Evolutionary conservation across 2,888 invertebrate species (phyloP), one percentile per base, ranked within the genome.

Genomic region (Caenorhabditis becei): DNA sequence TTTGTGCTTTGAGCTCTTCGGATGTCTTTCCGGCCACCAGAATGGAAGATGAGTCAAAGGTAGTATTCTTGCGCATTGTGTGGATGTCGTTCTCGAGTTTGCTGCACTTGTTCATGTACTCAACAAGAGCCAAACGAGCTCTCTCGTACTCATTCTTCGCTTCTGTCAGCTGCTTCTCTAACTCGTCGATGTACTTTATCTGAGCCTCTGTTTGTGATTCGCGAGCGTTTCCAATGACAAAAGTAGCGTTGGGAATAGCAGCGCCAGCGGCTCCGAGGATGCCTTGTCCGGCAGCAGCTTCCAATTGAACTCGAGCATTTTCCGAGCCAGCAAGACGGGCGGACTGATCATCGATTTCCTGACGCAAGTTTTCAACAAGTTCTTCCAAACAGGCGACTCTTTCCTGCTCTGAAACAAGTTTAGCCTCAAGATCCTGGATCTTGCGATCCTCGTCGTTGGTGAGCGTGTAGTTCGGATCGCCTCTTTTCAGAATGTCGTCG

Each of bases 101-200:
- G 41, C 67, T 81, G 41, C 71, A 71, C n/a, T 32, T n/a, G 20
- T 81, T 81, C 80, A 81, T 81, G 58, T 81, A 81, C 28, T 71
- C 65, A 16, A 77, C 63, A 11, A 70, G 65, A 1, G 66, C 75
- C 28, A 44, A 24, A 18, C 63, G 62, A 10, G 47, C 62, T 20
- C 62, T 69, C 18, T 69, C 77, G 20, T 44, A 54, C 11, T 69
- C 63, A 0, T 35, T 37, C 8, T 53, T 61, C n/a, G 65, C 59
- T 5, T 59, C 63, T 1, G 49, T 67, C 37, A 77, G 26, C 32
- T 77, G 66, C 0, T 37, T 72, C 23, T 81, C 80, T 14, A 81
- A 41, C 44, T 77, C 71, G 35, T 81, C 80, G 35, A 81, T 81
- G 47, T 81, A 81, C 35, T 61, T 65, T 23, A 77, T n/a, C 16